phyloP scores from a whole-genome alignment of 1,140 invertebrate genomes.

The Drosophila willistoni region DNA sequence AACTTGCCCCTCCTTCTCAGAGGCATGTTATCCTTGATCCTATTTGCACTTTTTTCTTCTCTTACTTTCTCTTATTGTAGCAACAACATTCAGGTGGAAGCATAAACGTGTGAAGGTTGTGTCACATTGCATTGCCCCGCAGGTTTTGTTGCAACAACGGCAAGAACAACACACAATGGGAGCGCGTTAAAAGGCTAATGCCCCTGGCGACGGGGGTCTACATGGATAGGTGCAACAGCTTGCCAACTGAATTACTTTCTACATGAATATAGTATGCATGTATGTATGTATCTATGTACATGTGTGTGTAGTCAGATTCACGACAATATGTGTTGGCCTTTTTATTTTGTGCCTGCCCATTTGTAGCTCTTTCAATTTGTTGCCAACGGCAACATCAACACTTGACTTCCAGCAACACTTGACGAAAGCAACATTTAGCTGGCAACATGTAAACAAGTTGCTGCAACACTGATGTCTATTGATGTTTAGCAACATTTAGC shows the following conservation, averaged over 20 bases:
- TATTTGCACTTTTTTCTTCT: constrained; percentile 50
- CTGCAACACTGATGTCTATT: too few species aligned
- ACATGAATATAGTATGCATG: not conserved
- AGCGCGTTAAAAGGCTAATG: constrained; percentile 51
- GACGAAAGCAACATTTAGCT: constrained; percentile 36
- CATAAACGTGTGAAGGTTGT: constrained; percentile 58
- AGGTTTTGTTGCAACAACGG: constrained; percentile 26
- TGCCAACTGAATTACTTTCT: constrained; percentile 35
- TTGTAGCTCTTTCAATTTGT: constrained; percentile 26
- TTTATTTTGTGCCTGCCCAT: constrained; percentile 27
- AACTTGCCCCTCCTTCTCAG: not conserved
- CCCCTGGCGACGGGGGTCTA: constrained; percentile 34
- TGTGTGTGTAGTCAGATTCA: constrained; percentile 21
- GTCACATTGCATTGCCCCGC: constrained; percentile 29
- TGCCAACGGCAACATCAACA: constrained; percentile 2
- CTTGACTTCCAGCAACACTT: constrained; percentile 44
- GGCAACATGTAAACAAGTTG: not conserved
- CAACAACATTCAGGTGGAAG: constrained; percentile 46
- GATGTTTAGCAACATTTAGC: constrained; percentile 24
- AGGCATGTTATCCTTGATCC: constrained; percentile 62
- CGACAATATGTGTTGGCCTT: constrained; percentile 41
- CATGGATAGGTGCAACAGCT: constrained; percentile 54
- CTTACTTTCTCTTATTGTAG: constrained; percentile 18
- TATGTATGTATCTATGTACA: not conserved
- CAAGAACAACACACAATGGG: constrained; percentile 13